Evolutionary conservation across 2,888 invertebrate genomes (phyloP).

Genomic region (Eumerus sabulonum): DNA sequence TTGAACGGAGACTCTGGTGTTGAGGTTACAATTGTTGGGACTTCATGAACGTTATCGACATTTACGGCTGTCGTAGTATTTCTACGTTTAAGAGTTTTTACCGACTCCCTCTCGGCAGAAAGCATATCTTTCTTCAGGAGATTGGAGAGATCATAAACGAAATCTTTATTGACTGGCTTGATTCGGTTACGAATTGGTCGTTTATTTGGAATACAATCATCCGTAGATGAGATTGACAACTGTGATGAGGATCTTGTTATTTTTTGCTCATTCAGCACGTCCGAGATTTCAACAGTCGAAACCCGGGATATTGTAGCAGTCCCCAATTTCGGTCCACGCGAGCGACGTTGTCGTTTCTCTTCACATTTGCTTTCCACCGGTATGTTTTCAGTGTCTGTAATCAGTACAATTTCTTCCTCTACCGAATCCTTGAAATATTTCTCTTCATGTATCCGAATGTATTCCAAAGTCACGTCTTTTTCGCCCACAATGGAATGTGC

Average conservation of each 20-base stretch:
- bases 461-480: constrained; percentile 78
- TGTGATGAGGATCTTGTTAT: constrained; percentile 70
- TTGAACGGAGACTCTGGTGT: constrained; percentile 45
- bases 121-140: constrained; percentile 78
- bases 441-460: constrained; percentile 75
- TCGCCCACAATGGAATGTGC: constrained; percentile 82
- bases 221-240: constrained; percentile 67
- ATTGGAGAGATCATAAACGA: constrained; percentile 85
- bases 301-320: constrained; percentile 19
- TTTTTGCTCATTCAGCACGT: constrained; percentile 66
- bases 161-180: constrained; percentile 84
- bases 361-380: constrained; percentile 46
- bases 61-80: constrained; percentile 39
- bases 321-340: constrained; percentile 66
- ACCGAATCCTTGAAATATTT: constrained; percentile 76
- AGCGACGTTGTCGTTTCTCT: constrained; percentile 65
- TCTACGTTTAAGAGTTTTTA: constrained; percentile 71
- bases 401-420: constrained; percentile 76
- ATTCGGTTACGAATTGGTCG: constrained; percentile 84
- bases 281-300: constrained; percentile 19
- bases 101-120: constrained; percentile 62
- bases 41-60: constrained; percentile 61
- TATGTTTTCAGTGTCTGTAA: constrained; percentile 71
- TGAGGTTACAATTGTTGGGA: constrained; percentile 29
- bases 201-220: constrained; percentile 70